phyloP scores from a whole-genome alignment of 1,140 invertebrate genomes.

The Parasteatoda tepidariorum region DNA sequence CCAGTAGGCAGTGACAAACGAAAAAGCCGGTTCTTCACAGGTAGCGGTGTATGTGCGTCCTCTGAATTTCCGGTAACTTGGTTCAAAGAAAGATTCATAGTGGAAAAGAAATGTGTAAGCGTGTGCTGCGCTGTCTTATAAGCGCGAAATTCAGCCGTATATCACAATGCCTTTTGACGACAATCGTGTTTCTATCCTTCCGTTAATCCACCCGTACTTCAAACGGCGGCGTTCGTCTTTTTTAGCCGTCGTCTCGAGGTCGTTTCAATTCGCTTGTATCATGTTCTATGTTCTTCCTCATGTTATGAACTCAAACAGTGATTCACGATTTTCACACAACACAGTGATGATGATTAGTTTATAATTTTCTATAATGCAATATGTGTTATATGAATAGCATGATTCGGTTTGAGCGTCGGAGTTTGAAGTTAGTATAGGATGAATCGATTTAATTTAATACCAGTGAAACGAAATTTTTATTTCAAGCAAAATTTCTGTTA shows the following conservation, averaged over 20 bases:
- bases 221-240: not conserved
- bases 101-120: not conserved
- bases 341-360: too few species aligned
- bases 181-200: not conserved
- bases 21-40: slow-evolving; percentile 16
- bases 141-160: not conserved
- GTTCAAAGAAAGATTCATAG: not conserved
- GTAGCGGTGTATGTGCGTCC: slow-evolving; percentile 20
- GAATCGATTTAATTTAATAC: too few species aligned
- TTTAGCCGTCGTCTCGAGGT: slow-evolving; percentile 12
- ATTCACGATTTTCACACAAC: too few species aligned
- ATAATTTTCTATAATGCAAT: too few species aligned
- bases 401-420: too few species aligned
- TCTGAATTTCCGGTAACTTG: not conserved
- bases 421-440: too few species aligned
- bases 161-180: not conserved
- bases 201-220: not conserved
- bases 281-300: not conserved
- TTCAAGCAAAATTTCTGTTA: too few species aligned
- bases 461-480: too few species aligned
- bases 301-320: too few species aligned
- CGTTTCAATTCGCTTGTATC: slow-evolving; percentile 8
- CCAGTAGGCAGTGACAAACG: not conserved
- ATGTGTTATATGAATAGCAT: too few species aligned
- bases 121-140: not conserved